Evolutionary conservation across 2,797 vertebrate genomes (phyloP).

Genomic region (Okamejei kenojei): DNA sequence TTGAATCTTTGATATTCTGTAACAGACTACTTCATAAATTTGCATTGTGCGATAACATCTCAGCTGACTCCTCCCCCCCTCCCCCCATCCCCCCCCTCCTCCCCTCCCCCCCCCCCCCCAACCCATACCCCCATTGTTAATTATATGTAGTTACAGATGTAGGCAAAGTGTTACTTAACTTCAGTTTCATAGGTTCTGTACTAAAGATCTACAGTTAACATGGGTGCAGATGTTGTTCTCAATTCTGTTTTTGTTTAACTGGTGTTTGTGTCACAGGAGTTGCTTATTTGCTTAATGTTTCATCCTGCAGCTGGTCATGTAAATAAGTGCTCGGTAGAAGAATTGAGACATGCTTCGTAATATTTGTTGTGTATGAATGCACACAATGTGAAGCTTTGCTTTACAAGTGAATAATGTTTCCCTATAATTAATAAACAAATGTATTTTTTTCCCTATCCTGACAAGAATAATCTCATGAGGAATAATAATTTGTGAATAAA

Average conservation of each 20-base stretch:
- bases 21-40: not conserved
- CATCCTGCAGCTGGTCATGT: not conserved
- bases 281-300: too few relatives aligned
- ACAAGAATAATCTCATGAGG: not conserved
- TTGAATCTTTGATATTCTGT: not conserved
- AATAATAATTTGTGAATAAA: not conserved
- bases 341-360: not conserved
- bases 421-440: not conserved
- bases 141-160: not conserved
- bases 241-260: not conserved
- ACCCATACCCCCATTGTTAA: too few relatives aligned
- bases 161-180: too few relatives aligned
- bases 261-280: not conserved
- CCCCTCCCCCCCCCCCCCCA: too few relatives aligned
- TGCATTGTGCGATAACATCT: not conserved
- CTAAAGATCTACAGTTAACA: not conserved
- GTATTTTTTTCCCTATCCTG: not conserved
- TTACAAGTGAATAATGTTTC: not conserved
- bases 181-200: not conserved
- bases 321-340: not conserved
- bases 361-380: not conserved
- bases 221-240: not conserved
- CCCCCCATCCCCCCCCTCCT: too few relatives aligned
- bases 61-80: not conserved
- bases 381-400: not conserved